phyloP scores from a whole-genome alignment of 2,888 invertebrate genomes.

The Argynnis bischoffii region DNA sequence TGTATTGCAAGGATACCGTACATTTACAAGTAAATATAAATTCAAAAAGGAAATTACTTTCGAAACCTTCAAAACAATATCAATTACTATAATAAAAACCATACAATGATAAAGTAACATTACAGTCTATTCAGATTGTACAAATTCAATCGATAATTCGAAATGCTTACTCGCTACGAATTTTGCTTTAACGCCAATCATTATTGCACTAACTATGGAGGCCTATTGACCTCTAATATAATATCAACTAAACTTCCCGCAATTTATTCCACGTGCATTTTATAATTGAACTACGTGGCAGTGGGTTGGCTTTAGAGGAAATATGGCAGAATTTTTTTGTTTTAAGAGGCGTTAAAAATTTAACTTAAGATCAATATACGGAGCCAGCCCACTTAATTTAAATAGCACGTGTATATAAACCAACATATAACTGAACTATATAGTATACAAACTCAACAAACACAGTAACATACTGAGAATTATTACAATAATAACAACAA shows the following conservation, averaged over 20 bases:
- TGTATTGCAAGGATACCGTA: slow-evolving; percentile 70
- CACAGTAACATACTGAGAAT: slow-evolving; percentile 1
- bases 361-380: not conserved
- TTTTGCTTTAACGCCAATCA: slow-evolving; percentile 48
- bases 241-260: slow-evolving; percentile 10
- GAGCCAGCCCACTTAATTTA: not conserved
- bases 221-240: slow-evolving; percentile 27
- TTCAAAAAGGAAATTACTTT: slow-evolving; percentile 75
- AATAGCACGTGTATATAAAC: not conserved
- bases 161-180: slow-evolving; percentile 58
- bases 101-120: slow-evolving; percentile 59
- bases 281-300: slow-evolving; percentile 25
- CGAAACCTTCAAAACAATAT: slow-evolving; percentile 67
- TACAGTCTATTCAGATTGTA: slow-evolving; percentile 80
- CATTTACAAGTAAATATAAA: slow-evolving; percentile 75
- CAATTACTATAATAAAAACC: slow-evolving; percentile 44
- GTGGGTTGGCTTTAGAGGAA: slow-evolving; percentile 1
- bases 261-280: slow-evolving; percentile 16
- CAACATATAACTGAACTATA: slow-evolving; percentile 1
- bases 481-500: slow-evolving; percentile 14
- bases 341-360: not conserved
- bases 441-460: slow-evolving; percentile 9
- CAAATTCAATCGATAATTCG: slow-evolving; percentile 74
- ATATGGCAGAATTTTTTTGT: not conserved
- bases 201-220: slow-evolving; percentile 72